Evolutionary conservation across 2,797 vertebrate genomes (phyloP).

Genomic region (Halcyon leucocephala): DNA sequence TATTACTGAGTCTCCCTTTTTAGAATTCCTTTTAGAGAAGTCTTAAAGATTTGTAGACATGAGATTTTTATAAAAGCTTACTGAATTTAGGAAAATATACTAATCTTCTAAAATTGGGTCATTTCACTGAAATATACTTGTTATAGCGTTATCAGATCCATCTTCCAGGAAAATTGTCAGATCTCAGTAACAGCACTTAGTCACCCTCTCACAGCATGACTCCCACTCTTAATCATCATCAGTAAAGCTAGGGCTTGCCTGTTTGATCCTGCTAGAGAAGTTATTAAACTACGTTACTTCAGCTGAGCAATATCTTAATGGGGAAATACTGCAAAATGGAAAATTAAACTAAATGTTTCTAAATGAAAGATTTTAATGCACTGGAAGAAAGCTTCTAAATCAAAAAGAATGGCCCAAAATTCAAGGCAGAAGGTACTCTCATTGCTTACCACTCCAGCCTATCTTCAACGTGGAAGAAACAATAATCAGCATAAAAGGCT

Average conservation of each 20-base stretch:
- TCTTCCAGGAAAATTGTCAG: slow-evolving; percentile 44
- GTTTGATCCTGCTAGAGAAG: slow-evolving; percentile 22
- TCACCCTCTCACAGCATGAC: slow-evolving; percentile 17
- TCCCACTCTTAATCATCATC: slow-evolving; percentile 22
- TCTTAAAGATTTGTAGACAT: not conserved
- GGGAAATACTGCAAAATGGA: not conserved
- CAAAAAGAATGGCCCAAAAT: not conserved
- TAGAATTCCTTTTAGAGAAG: slow-evolving; percentile 16
- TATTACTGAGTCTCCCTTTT: not conserved
- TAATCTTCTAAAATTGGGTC: slow-evolving; percentile 49
- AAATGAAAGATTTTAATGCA: not conserved
- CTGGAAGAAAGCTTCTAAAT: not conserved
- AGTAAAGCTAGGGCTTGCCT: not conserved
- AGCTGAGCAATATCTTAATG: not conserved
- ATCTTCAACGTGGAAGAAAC: not conserved
- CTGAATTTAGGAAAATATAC: slow-evolving; percentile 52
- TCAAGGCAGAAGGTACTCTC: not conserved
- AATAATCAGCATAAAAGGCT: not conserved
- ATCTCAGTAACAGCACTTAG: slow-evolving; percentile 31
- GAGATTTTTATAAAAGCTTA: slow-evolving; percentile 25
- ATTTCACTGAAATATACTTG: slow-evolving; percentile 47
- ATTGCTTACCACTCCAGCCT: not conserved
- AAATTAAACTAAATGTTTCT: not conserved
- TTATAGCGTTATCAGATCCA: slow-evolving; percentile 39
- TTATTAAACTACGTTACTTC: slow-evolving; percentile 5